A percentile compares a stretch with the other conserved stretches of the same genome.
phyloP scores from a whole-genome alignment of 2,113 vertebrate genomes.

The Ailurus styani region DNA sequence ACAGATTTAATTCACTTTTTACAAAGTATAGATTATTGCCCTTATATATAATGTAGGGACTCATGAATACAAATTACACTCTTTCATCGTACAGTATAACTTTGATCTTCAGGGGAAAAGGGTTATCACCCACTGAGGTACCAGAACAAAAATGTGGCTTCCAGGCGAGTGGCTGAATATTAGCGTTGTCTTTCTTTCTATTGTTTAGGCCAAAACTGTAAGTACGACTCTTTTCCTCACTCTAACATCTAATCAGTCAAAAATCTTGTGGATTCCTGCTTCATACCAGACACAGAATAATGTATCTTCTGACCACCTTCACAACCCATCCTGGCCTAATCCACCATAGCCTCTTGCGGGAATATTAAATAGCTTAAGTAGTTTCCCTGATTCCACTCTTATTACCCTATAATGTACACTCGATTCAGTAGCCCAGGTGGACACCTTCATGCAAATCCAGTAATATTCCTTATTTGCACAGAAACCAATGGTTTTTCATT shows the following conservation, averaged over 20 bases:
- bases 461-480: not conserved
- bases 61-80: not conserved
- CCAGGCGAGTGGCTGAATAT: not conserved
- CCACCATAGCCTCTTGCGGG: not conserved
- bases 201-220: not conserved
- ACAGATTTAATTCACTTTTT: not conserved
- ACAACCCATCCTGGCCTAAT: no score
- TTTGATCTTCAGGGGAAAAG: not conserved
- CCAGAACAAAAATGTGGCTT: not conserved
- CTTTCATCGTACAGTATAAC: not conserved
- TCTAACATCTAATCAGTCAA: not conserved
- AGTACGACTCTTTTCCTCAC: not conserved
- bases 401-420: not conserved
- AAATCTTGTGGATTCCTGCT: not conserved
- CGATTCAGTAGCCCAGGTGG: not conserved
- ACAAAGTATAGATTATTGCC: not conserved
- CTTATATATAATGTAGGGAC: not conserved
- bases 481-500: not conserved
- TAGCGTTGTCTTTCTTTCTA: not conserved
- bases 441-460: not conserved
- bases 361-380: not conserved
- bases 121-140: not conserved
- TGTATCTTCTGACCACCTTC: not conserved
- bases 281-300: not conserved
- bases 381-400: not conserved